Conservation (phyloP, 1,140 invertebrate species). For the Oncopodura yosiiana region DNA sequence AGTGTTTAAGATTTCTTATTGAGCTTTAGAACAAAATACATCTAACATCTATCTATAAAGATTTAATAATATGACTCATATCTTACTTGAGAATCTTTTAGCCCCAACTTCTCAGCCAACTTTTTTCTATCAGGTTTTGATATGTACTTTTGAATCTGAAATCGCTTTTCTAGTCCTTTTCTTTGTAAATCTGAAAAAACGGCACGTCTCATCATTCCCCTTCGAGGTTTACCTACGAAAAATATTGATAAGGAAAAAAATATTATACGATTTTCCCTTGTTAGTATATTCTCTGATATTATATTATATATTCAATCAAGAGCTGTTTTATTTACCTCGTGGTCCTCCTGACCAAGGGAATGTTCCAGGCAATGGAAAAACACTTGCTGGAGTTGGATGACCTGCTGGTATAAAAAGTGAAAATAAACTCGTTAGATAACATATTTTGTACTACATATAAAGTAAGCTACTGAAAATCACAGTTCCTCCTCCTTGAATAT, state of each 20-base stretch:
- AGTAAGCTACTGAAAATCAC: too few relatives aligned
- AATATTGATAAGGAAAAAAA: too few relatives aligned
- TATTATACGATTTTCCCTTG: too few relatives aligned
- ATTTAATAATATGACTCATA: neutral
- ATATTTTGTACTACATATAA: too few relatives aligned
- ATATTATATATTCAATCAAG: too few relatives aligned
- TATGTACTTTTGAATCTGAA: slow-evolving; percentile 96
- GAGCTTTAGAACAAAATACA: too few relatives aligned
- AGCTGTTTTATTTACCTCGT: too few relatives aligned
- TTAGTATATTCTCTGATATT: too few relatives aligned
- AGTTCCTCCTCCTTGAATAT: too few relatives aligned
- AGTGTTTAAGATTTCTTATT: too few relatives aligned
- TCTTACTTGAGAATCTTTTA: slow-evolving; percentile 88
- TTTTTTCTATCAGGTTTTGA: slow-evolving; percentile 94
- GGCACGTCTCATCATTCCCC: slow-evolving; percentile 88
- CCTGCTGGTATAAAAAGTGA: too few relatives aligned
- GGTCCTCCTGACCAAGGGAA: slow-evolving; percentile 71
- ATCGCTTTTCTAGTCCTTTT: slow-evolving; percentile 85
- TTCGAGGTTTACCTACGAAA: slow-evolving; percentile 73
- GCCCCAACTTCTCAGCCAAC: slow-evolving; percentile 83
- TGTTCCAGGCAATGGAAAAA: slow-evolving; percentile 56
- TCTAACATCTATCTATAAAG: neutral
- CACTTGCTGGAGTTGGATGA: slow-evolving; percentile 43
- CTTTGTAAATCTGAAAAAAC: slow-evolving; percentile 87
- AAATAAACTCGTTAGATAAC: too few relatives aligned